phyloP scores from a whole-genome alignment of 2,888 invertebrate genomes.

The Seira ritae region DNA sequence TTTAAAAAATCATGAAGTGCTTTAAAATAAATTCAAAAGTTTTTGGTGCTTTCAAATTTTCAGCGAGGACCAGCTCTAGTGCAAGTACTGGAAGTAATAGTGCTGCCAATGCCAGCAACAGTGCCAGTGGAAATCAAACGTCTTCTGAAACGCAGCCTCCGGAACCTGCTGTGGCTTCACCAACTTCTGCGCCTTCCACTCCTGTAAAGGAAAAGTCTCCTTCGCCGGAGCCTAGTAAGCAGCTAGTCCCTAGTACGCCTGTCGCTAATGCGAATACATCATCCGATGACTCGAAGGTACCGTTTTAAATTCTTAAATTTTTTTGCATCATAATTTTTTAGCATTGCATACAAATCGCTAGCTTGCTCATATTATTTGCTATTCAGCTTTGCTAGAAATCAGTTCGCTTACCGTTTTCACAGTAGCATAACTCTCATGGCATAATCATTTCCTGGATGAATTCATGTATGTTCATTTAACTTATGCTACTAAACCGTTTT shows the following conservation, averaged over 20 bases:
- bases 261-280: constrained; percentile 56
- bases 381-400: too few species aligned
- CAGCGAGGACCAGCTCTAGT: constrained; percentile 59
- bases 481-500: constrained; percentile 4
- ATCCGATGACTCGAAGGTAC: constrained; percentile 68
- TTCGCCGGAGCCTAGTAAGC: constrained; percentile 63
- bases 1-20: too few species aligned
- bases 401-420: too few species aligned
- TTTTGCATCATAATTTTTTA: too few species aligned
- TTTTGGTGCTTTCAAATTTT: too few species aligned
- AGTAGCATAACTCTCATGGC: background rate
- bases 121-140: constrained; percentile 33
- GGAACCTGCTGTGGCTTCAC: constrained; percentile 33
- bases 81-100: constrained; percentile 51
- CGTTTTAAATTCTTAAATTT: too few species aligned
- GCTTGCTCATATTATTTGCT: too few species aligned
- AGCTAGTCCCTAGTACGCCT: constrained; percentile 61
- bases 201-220: constrained; percentile 59
- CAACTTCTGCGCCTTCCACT: constrained; percentile 52
- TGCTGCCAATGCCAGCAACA: constrained; percentile 22
- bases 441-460: background rate
- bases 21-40: too few species aligned
- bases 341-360: too few species aligned
- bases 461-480: constrained; percentile 17
- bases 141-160: constrained; percentile 40